Evolutionary conservation across 92 coral and sea anemone genomes (phyloP), one percentile per base, ranked within the genome.

Genomic region (Muricea muricata): DNA sequence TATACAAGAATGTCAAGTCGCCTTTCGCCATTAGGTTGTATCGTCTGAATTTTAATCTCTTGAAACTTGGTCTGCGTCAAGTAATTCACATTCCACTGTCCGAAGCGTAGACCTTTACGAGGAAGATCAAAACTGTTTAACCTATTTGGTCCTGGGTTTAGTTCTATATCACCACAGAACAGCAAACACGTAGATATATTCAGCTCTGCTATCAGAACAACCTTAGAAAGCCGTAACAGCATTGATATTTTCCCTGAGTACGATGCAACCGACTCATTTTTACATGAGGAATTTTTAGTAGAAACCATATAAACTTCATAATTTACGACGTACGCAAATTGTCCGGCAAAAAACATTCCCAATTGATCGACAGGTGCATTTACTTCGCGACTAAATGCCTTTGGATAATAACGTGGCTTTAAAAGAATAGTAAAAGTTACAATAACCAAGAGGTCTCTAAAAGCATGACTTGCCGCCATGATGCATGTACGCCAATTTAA

Each of bases 151-250:
- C 87, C 87, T 46, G 72, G 87, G 29, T 83, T 83, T 47, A 17
- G 50, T 56, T 40, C 55, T 15, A 83, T 83, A 71, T 83, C 87
- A 6, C 81, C 55, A 17, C 87, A 83, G 81, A 42, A 60, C 7
- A 83, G 47, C 55, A 83, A 52, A 26, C 42, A 69, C 34, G 48
- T 7, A 58, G 81, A 83, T 42, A 84, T 35, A 54, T 73, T 84
- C 33, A 73, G 55, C 45, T 84, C 82, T 46, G 87, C 87, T 37
- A 73, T 26, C 42, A 55, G 87, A 66, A 52, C 18, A 0, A 84
- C 58, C 60, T 84, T 84, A 24, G 71, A 65, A 31, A 45, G 55
- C 81, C 71, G 70, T 55, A 73, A 54, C 26, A 84, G 60, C 30
- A 40, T 18, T 57, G 79, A 46, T 28, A 75, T 15, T 84, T 71